phyloP scores from a whole-genome alignment of 2,113 vertebrate species.

The Crotalus viridis region DNA sequence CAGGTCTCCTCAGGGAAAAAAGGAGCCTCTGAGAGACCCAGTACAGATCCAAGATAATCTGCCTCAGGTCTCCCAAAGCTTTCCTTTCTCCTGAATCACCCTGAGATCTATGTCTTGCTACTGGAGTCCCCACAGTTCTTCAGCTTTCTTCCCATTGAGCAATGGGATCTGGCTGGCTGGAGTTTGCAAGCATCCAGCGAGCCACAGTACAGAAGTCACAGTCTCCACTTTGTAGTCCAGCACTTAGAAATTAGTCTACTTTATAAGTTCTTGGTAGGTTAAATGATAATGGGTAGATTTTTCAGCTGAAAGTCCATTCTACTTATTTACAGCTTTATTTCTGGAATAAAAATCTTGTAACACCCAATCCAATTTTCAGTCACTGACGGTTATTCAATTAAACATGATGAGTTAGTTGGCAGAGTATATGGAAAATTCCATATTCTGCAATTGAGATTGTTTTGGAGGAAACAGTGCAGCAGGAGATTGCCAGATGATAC shows the following conservation, averaged over 20 bases:
- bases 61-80: not conserved
- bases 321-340: not conserved
- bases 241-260: not conserved
- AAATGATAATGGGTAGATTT: not conserved
- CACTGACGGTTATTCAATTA: not conserved
- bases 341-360: not conserved
- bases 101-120: not conserved
- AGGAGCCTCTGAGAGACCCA: not conserved
- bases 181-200: not conserved
- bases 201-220: not conserved
- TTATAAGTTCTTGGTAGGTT: not conserved
- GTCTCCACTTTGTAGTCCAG: not conserved
- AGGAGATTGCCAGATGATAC: constrained; percentile 15
- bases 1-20: not conserved
- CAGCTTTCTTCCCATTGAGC: not conserved
- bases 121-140: not conserved
- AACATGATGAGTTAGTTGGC: not conserved
- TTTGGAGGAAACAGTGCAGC: not conserved
- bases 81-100: not conserved
- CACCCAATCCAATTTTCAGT: not conserved
- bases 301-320: not conserved
- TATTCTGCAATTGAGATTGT: not conserved
- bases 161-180: not conserved
- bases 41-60: not conserved
- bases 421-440: not conserved